Evolutionary conservation across 2,888 invertebrate species (phyloP).

Genomic region (Lochmaea crataegi): DNA sequence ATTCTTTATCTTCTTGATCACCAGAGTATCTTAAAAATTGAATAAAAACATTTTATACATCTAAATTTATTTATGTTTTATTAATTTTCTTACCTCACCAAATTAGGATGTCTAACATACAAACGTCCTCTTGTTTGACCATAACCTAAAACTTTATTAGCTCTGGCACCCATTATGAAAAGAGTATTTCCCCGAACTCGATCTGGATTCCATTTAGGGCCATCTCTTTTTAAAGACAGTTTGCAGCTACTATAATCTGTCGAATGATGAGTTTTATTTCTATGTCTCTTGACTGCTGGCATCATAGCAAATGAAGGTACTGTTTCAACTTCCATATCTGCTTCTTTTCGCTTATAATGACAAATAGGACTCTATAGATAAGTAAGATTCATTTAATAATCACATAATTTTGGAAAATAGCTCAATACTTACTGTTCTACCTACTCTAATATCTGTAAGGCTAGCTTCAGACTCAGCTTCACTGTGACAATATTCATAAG

Average conservation of each 20-base stretch:
- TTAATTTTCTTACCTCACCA: conserved; percentile 67
- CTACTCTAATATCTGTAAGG: conserved; percentile 67
- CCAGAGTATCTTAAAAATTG: conserved; percentile 70
- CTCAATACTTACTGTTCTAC: conserved; percentile 58
- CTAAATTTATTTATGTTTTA: not conserved
- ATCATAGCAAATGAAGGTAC: conserved; percentile 51
- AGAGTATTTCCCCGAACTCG: conserved; percentile 77
- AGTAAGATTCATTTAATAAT: not conserved
- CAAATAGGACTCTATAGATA: conserved; percentile 66
- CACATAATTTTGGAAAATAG: not conserved
- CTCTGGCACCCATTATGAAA: conserved; percentile 85
- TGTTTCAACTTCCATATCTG: conserved; percentile 74
- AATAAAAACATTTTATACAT: not conserved
- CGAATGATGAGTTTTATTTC: conserved; percentile 56
- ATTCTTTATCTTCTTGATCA: conserved; percentile 84
- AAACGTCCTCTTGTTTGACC: conserved; percentile 80
- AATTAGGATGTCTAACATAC: conserved; percentile 81
- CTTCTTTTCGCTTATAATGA: conserved; percentile 73
- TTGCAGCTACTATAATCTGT: conserved; percentile 65
- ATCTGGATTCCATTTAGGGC: conserved; percentile 80
- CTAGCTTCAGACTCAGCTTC: conserved; percentile 66
- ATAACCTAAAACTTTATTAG: conserved; percentile 78
- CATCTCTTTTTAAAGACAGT: conserved; percentile 67
- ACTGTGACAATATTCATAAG: conserved; percentile 69
- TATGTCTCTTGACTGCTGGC: conserved; percentile 57